Percentiles rank a stretch among this genome's conserved stretches.
phyloP scores from a whole-genome alignment of 2,113 vertebrate species.

The Melanotaenia duboulayi region DNA sequence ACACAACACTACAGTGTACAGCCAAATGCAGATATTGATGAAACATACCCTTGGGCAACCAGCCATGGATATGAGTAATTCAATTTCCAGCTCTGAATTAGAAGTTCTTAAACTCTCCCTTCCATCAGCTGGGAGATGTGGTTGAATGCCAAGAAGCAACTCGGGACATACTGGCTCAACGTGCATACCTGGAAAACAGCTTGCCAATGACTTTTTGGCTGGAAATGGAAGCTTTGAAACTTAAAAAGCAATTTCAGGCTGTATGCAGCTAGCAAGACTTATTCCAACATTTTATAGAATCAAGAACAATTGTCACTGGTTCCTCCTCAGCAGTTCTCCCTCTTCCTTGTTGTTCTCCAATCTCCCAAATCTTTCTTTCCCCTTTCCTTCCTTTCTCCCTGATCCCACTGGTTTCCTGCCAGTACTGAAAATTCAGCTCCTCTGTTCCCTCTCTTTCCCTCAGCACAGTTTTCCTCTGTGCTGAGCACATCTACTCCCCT shows the following conservation, averaged over 20 bases:
- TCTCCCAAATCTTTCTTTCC: background rate
- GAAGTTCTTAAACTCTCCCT: background rate
- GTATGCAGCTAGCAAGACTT: conserved; percentile 39
- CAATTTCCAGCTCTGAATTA: background rate
- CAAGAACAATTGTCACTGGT: conserved; percentile 6
- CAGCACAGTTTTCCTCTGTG: conserved; percentile 30
- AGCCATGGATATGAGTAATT: conserved; percentile 35
- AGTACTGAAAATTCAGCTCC: background rate
- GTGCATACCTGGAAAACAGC: background rate
- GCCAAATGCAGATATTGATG: background rate
- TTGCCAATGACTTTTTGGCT: conserved; percentile 36
- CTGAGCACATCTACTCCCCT: background rate
- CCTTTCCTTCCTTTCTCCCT: background rate
- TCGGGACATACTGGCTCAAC: background rate
- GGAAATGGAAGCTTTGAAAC: conserved; percentile 36
- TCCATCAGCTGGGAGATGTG: conserved; percentile 32
- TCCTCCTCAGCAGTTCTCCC: background rate
- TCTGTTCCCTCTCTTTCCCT: too few species aligned
- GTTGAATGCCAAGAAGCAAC: conserved; percentile 20
- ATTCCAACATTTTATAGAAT: background rate
- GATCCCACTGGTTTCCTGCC: background rate
- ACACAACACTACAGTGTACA: background rate
- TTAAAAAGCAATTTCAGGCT: conserved; percentile 13
- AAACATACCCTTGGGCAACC: background rate
- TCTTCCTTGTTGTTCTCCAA: conserved; percentile 1